Evolutionary conservation across 2,888 invertebrate species (phyloP).

Genomic region (Pristionchus mayeri): DNA sequence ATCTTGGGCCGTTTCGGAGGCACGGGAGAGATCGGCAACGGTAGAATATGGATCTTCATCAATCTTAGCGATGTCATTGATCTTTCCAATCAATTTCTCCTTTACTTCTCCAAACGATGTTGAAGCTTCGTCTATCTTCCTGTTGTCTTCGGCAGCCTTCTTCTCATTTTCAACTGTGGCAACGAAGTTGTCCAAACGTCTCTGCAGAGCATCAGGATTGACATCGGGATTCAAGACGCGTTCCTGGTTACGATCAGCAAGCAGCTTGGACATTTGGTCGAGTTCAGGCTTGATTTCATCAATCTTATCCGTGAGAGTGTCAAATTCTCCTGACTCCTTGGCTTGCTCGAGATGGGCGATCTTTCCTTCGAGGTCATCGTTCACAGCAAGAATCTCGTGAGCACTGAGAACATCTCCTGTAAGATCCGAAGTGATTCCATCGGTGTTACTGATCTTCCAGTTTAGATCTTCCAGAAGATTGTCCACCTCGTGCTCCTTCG

Average conservation of each 20-base stretch:
- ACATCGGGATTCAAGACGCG: slow-evolving; percentile 25
- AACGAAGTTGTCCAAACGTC: neutral
- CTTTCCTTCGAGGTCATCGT: slow-evolving; percentile 11
- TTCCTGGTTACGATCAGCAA: neutral
- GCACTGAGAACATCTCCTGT: neutral
- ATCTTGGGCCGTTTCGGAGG: neutral
- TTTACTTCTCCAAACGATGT: neutral
- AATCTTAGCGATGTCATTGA: slow-evolving; percentile 23
- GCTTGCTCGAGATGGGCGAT: neutral
- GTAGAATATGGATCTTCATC: neutral
- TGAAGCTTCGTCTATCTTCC: neutral
- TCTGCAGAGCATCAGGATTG: neutral
- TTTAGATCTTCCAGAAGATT: neutral
- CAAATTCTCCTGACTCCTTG: neutral
- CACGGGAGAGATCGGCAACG: neutral
- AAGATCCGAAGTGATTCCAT: slow-evolving; percentile 10
- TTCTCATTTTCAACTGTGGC: neutral
- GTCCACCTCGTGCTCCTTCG: slow-evolving; percentile 45
- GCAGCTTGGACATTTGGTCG: neutral
- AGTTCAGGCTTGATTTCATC: neutral
- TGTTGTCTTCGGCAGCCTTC: neutral
- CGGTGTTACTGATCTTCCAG: slow-evolving; percentile 18
- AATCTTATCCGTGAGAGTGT: neutral
- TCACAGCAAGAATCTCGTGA: neutral
- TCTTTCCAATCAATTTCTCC: neutral